phyloP scores from a whole-genome alignment of 2,113 vertebrate species.

The Nothoprocta pentlandii region DNA sequence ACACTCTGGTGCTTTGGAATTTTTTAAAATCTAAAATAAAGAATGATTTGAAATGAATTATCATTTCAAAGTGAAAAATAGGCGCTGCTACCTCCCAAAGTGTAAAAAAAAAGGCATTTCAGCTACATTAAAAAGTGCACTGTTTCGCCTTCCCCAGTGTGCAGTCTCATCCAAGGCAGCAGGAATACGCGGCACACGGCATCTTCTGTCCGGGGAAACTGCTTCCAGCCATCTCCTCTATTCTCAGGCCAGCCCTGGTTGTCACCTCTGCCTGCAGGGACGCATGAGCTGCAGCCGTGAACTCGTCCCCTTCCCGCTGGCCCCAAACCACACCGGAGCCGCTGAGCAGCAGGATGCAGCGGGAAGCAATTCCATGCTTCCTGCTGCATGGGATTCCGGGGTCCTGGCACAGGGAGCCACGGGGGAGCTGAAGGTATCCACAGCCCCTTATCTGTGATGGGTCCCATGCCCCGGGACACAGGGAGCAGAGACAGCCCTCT shows the following conservation, averaged over 20 bases:
- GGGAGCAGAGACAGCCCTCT: slow-evolving; percentile 59
- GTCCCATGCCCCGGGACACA: slow-evolving; percentile 49
- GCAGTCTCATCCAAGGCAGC: no score
- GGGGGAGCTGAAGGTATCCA: slow-evolving; percentile 7
- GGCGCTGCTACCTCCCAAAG: neutral
- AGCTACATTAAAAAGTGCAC: neutral
- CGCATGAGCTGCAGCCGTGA: neutral
- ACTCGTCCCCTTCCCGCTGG: neutral
- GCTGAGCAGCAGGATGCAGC: neutral
- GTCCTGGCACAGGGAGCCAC: fast-evolving
- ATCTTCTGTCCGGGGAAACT: neutral
- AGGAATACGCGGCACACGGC: neutral
- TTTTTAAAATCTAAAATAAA: slow-evolving; percentile 32
- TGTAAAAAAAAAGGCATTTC: fast-evolving
- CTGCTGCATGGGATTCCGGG: no score
- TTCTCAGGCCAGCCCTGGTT: neutral
- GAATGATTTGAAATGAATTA: slow-evolving; percentile 33
- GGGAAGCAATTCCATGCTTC: neutral
- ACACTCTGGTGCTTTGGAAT: slow-evolving; percentile 45
- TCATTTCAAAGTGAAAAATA: neutral
- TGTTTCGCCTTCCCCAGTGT: neutral
- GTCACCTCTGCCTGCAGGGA: neutral
- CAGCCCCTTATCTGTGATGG: neutral
- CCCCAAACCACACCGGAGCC: neutral
- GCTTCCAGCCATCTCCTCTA: neutral